Evolutionary conservation across 92 coral and sea anemone species (phyloP), one percentile per base, ranked within the genome.

Genomic region (Isaurus tuberculatus): DNA sequence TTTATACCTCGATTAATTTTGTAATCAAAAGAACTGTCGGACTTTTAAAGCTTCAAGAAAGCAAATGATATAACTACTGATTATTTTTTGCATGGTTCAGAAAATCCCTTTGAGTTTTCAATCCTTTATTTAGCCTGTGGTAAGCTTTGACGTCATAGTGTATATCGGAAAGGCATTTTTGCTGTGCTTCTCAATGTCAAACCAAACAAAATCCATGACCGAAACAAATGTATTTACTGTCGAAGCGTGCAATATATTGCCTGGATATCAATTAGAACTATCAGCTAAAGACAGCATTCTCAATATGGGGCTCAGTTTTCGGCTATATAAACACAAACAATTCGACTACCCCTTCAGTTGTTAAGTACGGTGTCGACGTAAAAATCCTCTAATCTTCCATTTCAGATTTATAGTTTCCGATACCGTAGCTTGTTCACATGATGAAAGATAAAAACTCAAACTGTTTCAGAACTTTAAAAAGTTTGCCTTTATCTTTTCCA

Each of bases 251-350:
- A 36, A 72, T 25, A 77, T 77, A 33, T 57, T 43, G 70, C 82
- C 82, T n/a, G 34, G 70, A 26, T 57, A 36, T 77, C 70, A 77
- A 77, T 77, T 77, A 77, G 55, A 16, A 70, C 32, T 60, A 74
- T 51, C 37, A 28, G 65, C 66, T 9, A 26, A 17, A 16, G 80
- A 31, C 30, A 77, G n/a, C 29, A 22, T 17, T 58, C 51, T 34
- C 70, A 4, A 77, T 55, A 37, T 33, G 82, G 70, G 70, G 70
- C 28, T 5, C 8, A 11, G 51, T 3, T 77, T 33, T 55, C 28
- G 6, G 69, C 80, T 74, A 74, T 77, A 77, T 31, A 77, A 22
- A 58, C 68, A 22, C 5, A 31, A n/a, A 1, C 20, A 55, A 2
- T 20, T 22, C 27, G 6, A 37, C 5, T 34, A 4, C 65, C 8